phyloP scores from a whole-genome alignment of 1,140 invertebrate species.

The Venturia canescens region DNA sequence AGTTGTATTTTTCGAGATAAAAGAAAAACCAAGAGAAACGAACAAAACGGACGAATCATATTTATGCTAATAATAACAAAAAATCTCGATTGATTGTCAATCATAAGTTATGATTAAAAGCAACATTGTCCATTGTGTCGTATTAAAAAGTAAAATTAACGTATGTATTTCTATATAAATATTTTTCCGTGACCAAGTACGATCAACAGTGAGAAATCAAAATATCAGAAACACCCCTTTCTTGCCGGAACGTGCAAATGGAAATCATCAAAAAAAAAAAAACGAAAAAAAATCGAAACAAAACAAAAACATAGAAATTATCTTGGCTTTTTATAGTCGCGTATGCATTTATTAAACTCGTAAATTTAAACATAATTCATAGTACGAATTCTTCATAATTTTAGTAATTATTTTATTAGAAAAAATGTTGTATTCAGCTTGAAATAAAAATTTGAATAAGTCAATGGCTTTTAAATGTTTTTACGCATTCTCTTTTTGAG shows the following conservation, averaged over 20 bases:
- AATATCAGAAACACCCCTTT: slow-evolving; percentile 8
- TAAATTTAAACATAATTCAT: background rate
- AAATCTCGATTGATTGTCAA: slow-evolving; percentile 4
- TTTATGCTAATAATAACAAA: background rate
- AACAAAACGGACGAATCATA: slow-evolving; percentile 16
- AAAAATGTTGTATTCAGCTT: slow-evolving; percentile 17
- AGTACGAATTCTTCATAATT: background rate
- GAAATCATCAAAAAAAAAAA: background rate
- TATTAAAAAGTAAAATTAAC: background rate
- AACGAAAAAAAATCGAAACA: background rate
- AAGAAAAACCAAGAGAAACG: background rate
- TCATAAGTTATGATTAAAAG: background rate
- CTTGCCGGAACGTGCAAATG: background rate
- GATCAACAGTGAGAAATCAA: background rate
- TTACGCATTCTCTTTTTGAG: background rate
- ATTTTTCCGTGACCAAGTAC: slow-evolving; percentile 19
- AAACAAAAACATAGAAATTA: background rate
- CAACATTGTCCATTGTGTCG: background rate
- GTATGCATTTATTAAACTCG: background rate
- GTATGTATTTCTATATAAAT: slow-evolving; percentile 6
- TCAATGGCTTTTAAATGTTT: background rate
- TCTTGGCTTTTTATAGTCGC: background rate
- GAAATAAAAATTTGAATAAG: slow-evolving; percentile 27
- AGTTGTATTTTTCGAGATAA: slow-evolving; percentile 24
- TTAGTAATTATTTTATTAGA: slow-evolving; percentile 6